Evolutionary conservation across 2,113 vertebrate genomes (phyloP).

Genomic region (Lepisosteus oculatus): DNA sequence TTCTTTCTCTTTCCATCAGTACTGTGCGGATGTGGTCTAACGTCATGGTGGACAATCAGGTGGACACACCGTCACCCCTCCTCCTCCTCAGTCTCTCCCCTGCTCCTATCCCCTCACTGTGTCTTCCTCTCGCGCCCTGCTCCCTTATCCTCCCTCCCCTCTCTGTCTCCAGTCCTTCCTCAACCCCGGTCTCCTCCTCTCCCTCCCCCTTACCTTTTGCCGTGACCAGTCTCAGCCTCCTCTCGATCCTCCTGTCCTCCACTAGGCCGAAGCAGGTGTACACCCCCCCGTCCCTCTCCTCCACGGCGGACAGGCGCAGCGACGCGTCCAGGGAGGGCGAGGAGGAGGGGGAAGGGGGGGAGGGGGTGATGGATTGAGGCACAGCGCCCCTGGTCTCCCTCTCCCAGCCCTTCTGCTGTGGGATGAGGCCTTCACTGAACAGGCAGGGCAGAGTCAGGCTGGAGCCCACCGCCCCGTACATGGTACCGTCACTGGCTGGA

Average conservation of each 20-base stretch:
- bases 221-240: conserved; percentile 50
- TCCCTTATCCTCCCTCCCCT: no score
- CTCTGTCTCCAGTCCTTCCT: no score
- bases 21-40: no score
- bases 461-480: conserved; percentile 57
- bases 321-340: conserved; percentile 35
- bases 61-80: no score
- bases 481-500: conserved; percentile 33
- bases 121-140: no score
- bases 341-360: background rate
- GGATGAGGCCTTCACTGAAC: conserved; percentile 38
- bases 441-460: conserved; percentile 54
- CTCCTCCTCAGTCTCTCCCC: no score
- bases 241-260: conserved; percentile 22
- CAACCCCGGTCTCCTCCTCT: no score
- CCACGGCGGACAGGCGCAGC: conserved; percentile 37
- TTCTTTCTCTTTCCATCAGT: no score
- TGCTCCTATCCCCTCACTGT: no score
- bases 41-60: no score
- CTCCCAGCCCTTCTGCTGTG: conserved; percentile 34
- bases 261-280: conserved; percentile 54
- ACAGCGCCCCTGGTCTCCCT: conserved; percentile 21
- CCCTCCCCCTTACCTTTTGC: conserved; percentile 46
- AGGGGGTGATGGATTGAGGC: background rate
- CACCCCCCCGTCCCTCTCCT: conserved; percentile 40